phyloP scores from a whole-genome alignment of 1,140 invertebrate genomes.

The Drosophila repletoides region DNA sequence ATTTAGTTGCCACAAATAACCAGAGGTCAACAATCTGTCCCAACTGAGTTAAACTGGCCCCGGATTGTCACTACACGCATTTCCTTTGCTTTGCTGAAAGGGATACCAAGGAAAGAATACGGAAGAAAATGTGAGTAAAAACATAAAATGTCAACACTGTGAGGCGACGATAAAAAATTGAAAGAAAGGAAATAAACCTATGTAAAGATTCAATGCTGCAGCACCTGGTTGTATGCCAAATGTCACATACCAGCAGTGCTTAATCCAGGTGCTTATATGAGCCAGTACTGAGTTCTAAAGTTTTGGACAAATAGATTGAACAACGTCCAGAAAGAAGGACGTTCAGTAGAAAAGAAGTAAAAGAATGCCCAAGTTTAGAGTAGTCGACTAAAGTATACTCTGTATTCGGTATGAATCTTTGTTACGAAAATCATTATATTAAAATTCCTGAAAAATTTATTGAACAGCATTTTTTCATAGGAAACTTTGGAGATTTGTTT shows the following conservation, averaged over 20 bases:
- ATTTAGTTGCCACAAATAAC: not conserved
- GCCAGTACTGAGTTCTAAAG: conserved; percentile 48
- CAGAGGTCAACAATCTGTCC: conserved; percentile 10
- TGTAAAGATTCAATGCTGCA: conserved; percentile 30
- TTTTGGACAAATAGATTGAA: conserved; percentile 12
- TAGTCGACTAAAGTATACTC: too few species aligned
- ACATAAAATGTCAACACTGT: conserved; percentile 50
- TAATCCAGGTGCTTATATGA: conserved; percentile 35
- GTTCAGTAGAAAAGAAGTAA: not conserved
- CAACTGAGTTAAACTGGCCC: conserved; percentile 4
- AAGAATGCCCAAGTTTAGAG: too few species aligned
- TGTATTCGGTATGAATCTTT: too few species aligned
- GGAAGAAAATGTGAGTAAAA: conserved; percentile 41
- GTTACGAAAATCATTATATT: too few species aligned
- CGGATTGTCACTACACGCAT: conserved; percentile 1
- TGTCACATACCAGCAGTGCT: conserved; percentile 3
- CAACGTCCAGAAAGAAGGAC: not conserved
- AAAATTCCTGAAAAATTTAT: too few species aligned
- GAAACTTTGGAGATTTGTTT: too few species aligned
- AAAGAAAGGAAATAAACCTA: conserved; percentile 16
- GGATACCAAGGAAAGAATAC: not conserved
- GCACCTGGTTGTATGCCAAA: conserved; percentile 18
- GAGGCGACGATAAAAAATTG: conserved; percentile 1
- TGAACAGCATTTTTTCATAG: too few species aligned
- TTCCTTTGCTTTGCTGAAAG: conserved; percentile 4